phyloP scores from a whole-genome alignment of 1,140 invertebrate species.

The Dufourea novaeangliae region DNA sequence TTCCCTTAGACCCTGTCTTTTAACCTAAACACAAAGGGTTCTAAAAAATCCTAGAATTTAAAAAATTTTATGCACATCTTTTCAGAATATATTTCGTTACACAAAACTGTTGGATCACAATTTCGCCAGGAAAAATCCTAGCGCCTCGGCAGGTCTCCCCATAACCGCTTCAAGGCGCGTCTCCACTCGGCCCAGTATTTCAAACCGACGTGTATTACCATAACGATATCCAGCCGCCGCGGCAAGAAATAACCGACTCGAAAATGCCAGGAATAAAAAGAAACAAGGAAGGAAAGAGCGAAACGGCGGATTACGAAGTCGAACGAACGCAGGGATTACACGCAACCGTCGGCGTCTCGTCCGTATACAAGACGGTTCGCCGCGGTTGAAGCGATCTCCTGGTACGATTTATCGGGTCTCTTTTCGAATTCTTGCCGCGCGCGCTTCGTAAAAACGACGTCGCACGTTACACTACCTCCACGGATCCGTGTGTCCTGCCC shows the following conservation, averaged over 20 bases:
- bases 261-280: neutral
- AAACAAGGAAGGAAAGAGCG: neutral
- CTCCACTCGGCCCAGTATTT: too few species aligned
- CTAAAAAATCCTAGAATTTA: too few species aligned
- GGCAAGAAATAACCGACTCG: neutral
- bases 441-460: slow-evolving; percentile 66
- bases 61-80: too few species aligned
- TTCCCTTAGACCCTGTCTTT: too few species aligned
- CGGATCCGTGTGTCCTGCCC: slow-evolving; percentile 9
- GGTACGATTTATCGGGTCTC: slow-evolving; percentile 63
- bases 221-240: neutral
- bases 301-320: neutral
- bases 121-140: too few species aligned
- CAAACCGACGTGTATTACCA: neutral
- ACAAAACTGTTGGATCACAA: too few species aligned
- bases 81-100: too few species aligned
- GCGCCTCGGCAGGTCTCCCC: too few species aligned
- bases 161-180: neutral
- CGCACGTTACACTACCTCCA: slow-evolving; percentile 61
- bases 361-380: neutral
- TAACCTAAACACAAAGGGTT: too few species aligned
- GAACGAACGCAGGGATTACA: slow-evolving; percentile 19
- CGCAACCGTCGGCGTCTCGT: neutral
- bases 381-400: slow-evolving; percentile 33
- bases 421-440: slow-evolving; percentile 70